These are phyloP conservation scores for Petrocephalus sullivani DNA, from an alignment of 2,797 vertebrate genomes.

Conservation along the genomic window DNA sequence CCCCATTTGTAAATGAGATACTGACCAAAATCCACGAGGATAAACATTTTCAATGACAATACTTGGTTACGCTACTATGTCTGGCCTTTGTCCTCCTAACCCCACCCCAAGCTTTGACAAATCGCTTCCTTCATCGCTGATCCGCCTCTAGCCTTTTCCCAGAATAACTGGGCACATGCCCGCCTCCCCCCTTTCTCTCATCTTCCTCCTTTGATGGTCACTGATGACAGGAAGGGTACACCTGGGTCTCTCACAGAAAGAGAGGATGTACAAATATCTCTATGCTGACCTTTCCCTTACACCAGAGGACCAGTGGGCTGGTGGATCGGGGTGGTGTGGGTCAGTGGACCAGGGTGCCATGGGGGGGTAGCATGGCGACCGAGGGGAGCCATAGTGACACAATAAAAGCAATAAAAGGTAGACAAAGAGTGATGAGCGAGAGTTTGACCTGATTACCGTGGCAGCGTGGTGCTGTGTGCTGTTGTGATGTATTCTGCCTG, in stretches of 20 bases:
- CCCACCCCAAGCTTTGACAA: not conserved
- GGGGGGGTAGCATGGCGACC: not conserved
- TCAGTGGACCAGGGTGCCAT: not conserved
- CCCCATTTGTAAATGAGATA: not conserved
- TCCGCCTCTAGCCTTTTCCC: not conserved
- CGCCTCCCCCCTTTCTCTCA: not conserved
- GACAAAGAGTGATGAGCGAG: not conserved
- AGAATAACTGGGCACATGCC: not conserved
- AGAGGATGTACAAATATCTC: not conserved
- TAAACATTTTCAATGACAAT: not conserved
- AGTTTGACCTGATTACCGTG: not conserved
- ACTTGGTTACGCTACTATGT: not conserved
- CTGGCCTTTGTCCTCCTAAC: not conserved
- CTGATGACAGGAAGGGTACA: not conserved
- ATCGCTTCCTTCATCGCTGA: not conserved
- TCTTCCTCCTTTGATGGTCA: not conserved
- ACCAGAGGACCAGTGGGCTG: not conserved
- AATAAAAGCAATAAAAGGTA: not conserved
- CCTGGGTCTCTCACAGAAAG: not conserved
- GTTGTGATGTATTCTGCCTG: not conserved
- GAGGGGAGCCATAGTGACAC: not conserved
- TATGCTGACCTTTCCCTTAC: not conserved
- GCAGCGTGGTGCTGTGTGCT: not conserved
- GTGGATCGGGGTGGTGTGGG: not conserved
- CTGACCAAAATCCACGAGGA: not conserved